Evolutionary conservation across 2,113 vertebrate species (phyloP), one percentile per base, ranked within the genome.

Genomic region (Octodon degus): DNA sequence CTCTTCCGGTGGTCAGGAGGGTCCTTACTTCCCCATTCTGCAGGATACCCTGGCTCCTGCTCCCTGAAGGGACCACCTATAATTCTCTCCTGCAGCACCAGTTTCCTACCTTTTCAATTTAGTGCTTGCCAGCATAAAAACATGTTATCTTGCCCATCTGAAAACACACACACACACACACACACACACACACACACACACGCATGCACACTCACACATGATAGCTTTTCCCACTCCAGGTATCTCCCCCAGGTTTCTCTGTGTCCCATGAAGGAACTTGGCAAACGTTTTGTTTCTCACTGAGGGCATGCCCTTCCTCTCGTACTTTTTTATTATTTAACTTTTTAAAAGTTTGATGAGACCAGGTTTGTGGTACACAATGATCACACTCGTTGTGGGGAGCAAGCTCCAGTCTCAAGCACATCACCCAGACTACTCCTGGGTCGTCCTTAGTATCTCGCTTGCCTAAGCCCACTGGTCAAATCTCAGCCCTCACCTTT

Each of bases 61-160:
- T 24, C 27, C 72, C 63, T 63, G 50, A 76, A 17, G 50, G 43
- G 27, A 11, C n/a, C 77, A 9, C 27, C 19, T 24, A 37, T 19
- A 58, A 20, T 72, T 93, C 60, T 88, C 27, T 77, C 67, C 77
- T 37, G 11, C 8, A 63, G 13, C 60, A 60, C 1, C 43, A 43
- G 16, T 55, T 70, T 68, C 25, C 81, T 70, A 53, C 70, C 43
- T 40, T 76, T 14, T 25, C 55, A 43, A 22, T 22, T 40, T 30
- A 63, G 60, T 90, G 87, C 63, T 96, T 7, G 88, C 65, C 37
- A 93, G 34, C 55, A 32, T 74, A 32, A 79, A 90, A 84, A 60
- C 25, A n/a, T 7, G 25, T 53, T 84, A 85, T 89, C 83, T 53
- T 25, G 65, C 55, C 11, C 50, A 76, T 80, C 90, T 85, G 14